Evolutionary conservation across 2,888 invertebrate genomes (phyloP).

Genomic region (Napeogenes sylphis): DNA sequence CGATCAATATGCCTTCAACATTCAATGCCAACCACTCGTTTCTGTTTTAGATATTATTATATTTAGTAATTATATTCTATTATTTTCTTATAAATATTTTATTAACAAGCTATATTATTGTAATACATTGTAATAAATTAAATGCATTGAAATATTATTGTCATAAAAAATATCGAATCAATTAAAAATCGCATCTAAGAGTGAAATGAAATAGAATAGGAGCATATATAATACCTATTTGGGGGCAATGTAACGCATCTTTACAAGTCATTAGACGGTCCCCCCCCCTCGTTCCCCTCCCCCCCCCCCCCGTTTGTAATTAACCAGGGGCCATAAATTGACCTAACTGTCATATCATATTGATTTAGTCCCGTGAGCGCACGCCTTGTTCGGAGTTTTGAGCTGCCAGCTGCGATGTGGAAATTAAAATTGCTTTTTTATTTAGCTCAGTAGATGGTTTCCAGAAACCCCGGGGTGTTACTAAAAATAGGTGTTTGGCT

Average conservation of each 20-base stretch:
- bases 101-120: too few species aligned
- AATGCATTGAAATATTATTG: too few species aligned
- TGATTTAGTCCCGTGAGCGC: slow-evolving; percentile 70
- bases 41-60: background rate
- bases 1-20: slow-evolving; percentile 2
- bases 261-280: slow-evolving; percentile 72
- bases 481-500: too few species aligned
- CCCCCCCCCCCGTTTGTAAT: slow-evolving; percentile 63
- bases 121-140: too few species aligned
- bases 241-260: slow-evolving; percentile 44
- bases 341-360: slow-evolving; percentile 79
- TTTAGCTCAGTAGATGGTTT: background rate
- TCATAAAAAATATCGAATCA: too few species aligned
- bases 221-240: background rate
- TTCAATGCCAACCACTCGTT: background rate
- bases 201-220: background rate
- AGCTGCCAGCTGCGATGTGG: slow-evolving; percentile 37
- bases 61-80: too few species aligned
- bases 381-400: slow-evolving; percentile 47
- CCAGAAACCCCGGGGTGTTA: background rate
- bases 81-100: too few species aligned
- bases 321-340: slow-evolving; percentile 77
- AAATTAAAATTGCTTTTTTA: slow-evolving; percentile 31
- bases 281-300: slow-evolving; percentile 32
- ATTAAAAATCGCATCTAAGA: too few species aligned